These are phyloP conservation scores for Glandiceps talaboti DNA, from an alignment of 53 echinoderm and acorn worm genomes.

Conservation along the genomic window DNA sequence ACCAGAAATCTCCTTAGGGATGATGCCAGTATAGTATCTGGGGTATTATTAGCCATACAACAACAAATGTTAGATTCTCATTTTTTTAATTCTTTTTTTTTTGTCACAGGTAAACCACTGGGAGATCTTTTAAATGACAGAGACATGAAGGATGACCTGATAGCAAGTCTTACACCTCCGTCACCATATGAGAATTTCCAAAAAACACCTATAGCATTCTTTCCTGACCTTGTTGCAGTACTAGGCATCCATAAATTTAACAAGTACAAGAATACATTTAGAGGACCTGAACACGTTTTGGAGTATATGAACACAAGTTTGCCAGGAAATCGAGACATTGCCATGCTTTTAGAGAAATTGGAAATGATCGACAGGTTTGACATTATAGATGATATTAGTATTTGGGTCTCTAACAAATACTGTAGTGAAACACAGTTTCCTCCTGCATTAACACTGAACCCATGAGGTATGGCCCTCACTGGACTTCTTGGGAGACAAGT, in stretches of 20 bases:
- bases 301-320: not conserved
- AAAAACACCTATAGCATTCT: not conserved
- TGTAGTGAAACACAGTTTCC: too few relatives aligned
- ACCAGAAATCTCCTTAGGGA: too few relatives aligned
- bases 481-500: too few relatives aligned
- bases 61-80: too few relatives aligned
- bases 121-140: not conserved
- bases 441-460: too few relatives aligned
- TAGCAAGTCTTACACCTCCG: not conserved
- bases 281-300: not conserved
- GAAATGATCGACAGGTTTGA: not conserved
- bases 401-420: not conserved
- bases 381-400: not conserved
- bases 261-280: not conserved
- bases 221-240: not conserved
- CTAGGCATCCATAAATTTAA: not conserved
- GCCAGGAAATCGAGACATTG: not conserved
- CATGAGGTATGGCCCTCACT: too few relatives aligned
- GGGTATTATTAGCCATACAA: too few relatives aligned
- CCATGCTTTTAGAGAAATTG: not conserved
- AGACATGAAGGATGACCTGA: not conserved
- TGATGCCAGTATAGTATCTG: too few relatives aligned
- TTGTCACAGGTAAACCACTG: not conserved
- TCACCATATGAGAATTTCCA: not conserved
- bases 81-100: too few relatives aligned